Percentiles rank a stretch among this genome's conserved stretches.
These are phyloP conservation scores for Osmerus eperlanus DNA, from an alignment of 2,113 vertebrate species.

Conservation along the genomic window DNA sequence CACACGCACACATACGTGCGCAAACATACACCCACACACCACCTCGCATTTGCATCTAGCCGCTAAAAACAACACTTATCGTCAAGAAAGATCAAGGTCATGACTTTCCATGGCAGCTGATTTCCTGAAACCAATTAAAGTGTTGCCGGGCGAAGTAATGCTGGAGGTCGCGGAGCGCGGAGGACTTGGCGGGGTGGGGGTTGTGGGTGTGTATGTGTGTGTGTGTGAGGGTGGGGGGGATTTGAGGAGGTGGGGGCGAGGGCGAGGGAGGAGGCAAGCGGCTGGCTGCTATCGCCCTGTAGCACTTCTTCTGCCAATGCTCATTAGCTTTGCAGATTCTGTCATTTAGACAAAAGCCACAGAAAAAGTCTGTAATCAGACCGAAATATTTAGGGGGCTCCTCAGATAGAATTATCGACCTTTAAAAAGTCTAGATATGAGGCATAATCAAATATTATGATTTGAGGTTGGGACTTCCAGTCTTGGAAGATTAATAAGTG, in stretches of 20 bases:
- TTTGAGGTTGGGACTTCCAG: constrained; percentile 39
- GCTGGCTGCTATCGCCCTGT: constrained; percentile 42
- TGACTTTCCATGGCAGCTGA: constrained; percentile 69
- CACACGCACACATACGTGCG: constrained; percentile 31
- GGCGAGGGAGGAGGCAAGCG: constrained; percentile 60
- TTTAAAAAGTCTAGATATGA: constrained; percentile 39
- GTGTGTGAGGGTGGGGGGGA: no score
- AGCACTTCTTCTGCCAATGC: constrained; percentile 56
- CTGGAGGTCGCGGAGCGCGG: constrained; percentile 62
- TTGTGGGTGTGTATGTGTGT: no score
- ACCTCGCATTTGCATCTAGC: constrained; percentile 68
- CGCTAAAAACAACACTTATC: constrained; percentile 62
- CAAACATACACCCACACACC: constrained; percentile 20
- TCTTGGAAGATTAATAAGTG: constrained; percentile 33
- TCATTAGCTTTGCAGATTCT: constrained; percentile 77
- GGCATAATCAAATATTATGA: constrained; percentile 42
- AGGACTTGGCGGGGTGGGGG: no score
- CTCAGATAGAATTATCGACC: constrained; percentile 41
- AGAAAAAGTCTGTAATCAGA: constrained; percentile 64
- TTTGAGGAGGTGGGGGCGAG: no score
- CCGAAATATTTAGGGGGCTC: constrained; percentile 46
- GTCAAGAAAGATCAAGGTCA: constrained; percentile 74
- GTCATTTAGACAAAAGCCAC: constrained; percentile 64
- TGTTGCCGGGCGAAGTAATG: constrained; percentile 70
- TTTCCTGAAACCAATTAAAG: constrained; percentile 77